These are phyloP conservation scores for Idaea biselata DNA, from an alignment of 2,888 invertebrate species.

Conservation along the genomic window DNA sequence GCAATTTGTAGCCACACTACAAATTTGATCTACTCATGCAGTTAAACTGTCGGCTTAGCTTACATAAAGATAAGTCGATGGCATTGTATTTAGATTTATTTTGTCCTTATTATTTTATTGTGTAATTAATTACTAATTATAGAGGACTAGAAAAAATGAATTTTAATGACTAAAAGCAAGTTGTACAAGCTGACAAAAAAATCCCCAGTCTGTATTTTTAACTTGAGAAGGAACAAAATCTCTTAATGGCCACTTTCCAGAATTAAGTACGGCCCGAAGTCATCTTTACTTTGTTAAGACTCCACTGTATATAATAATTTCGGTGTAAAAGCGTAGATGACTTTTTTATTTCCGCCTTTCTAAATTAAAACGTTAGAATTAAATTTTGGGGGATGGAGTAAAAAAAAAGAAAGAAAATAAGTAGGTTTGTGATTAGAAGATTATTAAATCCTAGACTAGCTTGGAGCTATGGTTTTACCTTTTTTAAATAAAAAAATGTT, in stretches of 20 bases:
- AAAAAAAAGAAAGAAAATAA: background rate
- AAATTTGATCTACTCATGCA: no score
- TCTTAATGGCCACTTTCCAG: background rate
- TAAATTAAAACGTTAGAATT: background rate
- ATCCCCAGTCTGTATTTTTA: background rate
- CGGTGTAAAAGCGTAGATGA: background rate
- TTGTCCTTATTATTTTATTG: no score
- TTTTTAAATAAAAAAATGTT: no score
- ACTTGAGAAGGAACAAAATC: background rate
- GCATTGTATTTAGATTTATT: no score
- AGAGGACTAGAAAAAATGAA: no score
- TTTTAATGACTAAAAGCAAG: no score
- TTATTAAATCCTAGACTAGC: no score
- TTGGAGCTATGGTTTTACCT: no score
- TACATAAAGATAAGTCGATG: no score
- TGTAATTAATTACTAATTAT: no score
- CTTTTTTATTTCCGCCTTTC: background rate
- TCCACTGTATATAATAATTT: background rate
- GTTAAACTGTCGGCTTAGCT: no score
- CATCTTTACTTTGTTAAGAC: background rate
- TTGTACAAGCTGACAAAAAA: background rate
- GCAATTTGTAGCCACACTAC: no score
- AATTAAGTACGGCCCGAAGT: background rate
- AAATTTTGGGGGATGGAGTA: background rate
- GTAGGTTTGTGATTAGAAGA: background rate